Percentiles rank a stretch among this genome's conserved stretches.
Conservation (phyloP, 2,888 invertebrate genomes). For the Iphiclides podalirius region DNA sequence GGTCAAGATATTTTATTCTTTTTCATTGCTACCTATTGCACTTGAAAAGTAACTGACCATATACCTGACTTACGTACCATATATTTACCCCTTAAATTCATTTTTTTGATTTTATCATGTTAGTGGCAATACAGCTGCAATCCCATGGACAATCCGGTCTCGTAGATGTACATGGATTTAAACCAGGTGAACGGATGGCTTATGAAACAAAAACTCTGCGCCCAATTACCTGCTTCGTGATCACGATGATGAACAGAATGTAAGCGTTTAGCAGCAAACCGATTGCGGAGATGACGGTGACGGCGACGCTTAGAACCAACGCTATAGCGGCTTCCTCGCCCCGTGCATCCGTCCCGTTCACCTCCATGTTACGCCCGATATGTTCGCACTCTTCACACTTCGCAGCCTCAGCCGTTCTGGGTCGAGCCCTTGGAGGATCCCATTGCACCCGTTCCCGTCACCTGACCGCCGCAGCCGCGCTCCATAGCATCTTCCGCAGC, state of each 20-base stretch:
- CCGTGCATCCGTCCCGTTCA: conserved; percentile 67
- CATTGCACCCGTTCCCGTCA: conserved; percentile 46
- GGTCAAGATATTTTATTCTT: too few relatives aligned
- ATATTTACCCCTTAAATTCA: too few relatives aligned
- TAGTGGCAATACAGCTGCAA: too few relatives aligned
- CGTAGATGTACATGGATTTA: too few relatives aligned
- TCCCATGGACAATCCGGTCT: too few relatives aligned
- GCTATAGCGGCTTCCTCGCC: conserved; percentile 81
- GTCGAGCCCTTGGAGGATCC: conserved; percentile 26
- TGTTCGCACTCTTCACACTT: conserved; percentile 41
- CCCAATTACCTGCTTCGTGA: conserved; percentile 83
- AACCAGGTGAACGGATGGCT: too few relatives aligned
- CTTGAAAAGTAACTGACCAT: too few relatives aligned
- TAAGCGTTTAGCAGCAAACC: conserved; percentile 88
- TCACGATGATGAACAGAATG: conserved; percentile 85
- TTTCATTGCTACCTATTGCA: too few relatives aligned
- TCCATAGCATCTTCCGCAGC: conserved; percentile 61
- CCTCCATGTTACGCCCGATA: conserved; percentile 49
- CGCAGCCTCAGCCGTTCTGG: conserved; percentile 47
- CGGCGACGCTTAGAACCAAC: conserved; percentile 83
- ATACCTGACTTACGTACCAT: too few relatives aligned
- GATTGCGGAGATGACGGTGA: conserved; percentile 84
- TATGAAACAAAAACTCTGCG: too few relatives aligned
- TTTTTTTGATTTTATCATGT: too few relatives aligned
- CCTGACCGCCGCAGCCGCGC: conserved; percentile 68